These are phyloP conservation scores for Euphydryas editha DNA, from an alignment of 2,888 invertebrate genomes.

Conservation along the genomic window DNA sequence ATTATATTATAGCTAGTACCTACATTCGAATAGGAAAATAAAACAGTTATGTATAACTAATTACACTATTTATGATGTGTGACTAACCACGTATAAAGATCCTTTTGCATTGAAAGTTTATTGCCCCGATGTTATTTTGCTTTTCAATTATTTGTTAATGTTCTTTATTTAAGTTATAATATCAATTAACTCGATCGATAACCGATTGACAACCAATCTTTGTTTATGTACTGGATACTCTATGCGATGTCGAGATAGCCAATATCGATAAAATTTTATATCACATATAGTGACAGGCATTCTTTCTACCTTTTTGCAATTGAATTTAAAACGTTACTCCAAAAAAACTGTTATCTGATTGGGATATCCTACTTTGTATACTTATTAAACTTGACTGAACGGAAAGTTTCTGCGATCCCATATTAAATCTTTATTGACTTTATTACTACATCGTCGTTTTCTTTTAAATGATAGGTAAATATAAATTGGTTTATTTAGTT, in stretches of 20 bases:
- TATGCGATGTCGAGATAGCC: conserved; percentile 53
- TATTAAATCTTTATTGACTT: conserved; percentile 13
- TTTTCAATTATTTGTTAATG: background rate
- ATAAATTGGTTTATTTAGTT: background rate
- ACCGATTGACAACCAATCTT: too few relatives aligned
- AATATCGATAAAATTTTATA: conserved; percentile 65
- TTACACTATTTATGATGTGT: conserved; percentile 45
- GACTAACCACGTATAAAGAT: conserved; percentile 37
- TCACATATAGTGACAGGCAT: conserved; percentile 48
- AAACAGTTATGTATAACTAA: conserved; percentile 42
- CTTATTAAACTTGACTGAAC: conserved; percentile 9
- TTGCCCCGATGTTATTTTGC: conserved; percentile 20
- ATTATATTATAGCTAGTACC: conserved; percentile 29
- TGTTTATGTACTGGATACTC: background rate
- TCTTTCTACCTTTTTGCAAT: background rate
- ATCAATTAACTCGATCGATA: background rate
- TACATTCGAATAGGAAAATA: conserved; percentile 33
- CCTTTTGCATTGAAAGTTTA: conserved; percentile 34
- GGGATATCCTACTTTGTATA: conserved; percentile 10
- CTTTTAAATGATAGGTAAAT: background rate
- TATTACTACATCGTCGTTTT: conserved; percentile 6
- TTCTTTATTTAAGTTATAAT: conserved; percentile 1
- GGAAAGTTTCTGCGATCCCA: conserved; percentile 8
- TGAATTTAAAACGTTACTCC: conserved; percentile 12
- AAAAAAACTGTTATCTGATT: conserved; percentile 4